Evolutionary conservation across 2,888 invertebrate species (phyloP).

Genomic region (Podabrus alpinus): DNA sequence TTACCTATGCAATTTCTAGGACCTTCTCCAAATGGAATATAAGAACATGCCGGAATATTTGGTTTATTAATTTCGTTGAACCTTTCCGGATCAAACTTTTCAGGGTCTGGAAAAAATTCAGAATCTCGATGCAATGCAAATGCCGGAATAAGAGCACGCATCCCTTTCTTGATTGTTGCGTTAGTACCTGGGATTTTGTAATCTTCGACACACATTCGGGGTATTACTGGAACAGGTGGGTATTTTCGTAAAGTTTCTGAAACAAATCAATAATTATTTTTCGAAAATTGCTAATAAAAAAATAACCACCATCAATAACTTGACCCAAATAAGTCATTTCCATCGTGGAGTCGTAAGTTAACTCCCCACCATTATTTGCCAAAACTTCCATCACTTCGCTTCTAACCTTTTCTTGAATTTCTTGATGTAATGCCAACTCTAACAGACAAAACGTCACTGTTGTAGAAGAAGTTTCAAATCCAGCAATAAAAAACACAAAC

Average conservation of each 20-base stretch:
- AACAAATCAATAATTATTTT: constrained; percentile 12
- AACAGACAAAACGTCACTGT: constrained; percentile 56
- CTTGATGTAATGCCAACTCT: constrained; percentile 56
- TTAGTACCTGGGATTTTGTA: constrained; percentile 42
- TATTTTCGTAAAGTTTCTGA: constrained; percentile 45
- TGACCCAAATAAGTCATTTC: constrained; percentile 58
- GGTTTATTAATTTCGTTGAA: constrained; percentile 46
- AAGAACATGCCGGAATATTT: neutral
- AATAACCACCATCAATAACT: constrained; percentile 48
- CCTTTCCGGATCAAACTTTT: constrained; percentile 65
- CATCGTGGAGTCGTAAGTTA: constrained; percentile 56
- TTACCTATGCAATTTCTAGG: neutral
- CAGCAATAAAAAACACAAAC: constrained; percentile 44
- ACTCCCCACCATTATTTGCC: constrained; percentile 47
- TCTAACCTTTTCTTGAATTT: constrained; percentile 54
- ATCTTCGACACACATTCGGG: constrained; percentile 37
- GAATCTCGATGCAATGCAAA: constrained; percentile 42
- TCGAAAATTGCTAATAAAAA: too few relatives aligned
- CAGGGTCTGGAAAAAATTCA: constrained; percentile 54
- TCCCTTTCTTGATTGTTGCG: constrained; percentile 36
- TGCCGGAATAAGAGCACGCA: constrained; percentile 36
- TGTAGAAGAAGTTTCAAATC: constrained; percentile 51
- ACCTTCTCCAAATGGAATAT: neutral
- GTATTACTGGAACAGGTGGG: constrained; percentile 41
- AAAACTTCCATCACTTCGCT: constrained; percentile 53